Conservation (phyloP, 2,888 invertebrate species). For the Eupithecia inturbata region DNA sequence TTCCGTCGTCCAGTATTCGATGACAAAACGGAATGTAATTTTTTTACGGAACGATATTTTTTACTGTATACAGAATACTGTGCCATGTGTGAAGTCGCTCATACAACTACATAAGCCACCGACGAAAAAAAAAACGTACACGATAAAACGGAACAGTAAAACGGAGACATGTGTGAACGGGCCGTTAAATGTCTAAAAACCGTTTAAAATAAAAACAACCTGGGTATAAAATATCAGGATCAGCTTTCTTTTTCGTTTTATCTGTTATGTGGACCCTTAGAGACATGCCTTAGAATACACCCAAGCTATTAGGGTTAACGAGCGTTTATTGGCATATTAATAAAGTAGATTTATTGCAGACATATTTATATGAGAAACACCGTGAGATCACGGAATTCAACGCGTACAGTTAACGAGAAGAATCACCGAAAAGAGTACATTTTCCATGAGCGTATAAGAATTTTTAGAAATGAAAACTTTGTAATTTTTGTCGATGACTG, state of each 20-base stretch:
- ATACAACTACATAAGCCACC: too few relatives aligned
- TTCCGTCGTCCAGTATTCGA: too few relatives aligned
- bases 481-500: background rate
- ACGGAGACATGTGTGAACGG: too few relatives aligned
- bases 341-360: slow-evolving; percentile 9
- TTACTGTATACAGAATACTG: too few relatives aligned
- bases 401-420: background rate
- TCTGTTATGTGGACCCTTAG: background rate
- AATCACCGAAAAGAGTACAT: background rate
- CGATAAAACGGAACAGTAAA: too few relatives aligned
- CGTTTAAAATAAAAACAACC: background rate
- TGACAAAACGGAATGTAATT: too few relatives aligned
- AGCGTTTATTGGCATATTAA: background rate
- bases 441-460: background rate
- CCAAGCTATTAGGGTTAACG: background rate
- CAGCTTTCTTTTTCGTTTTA: background rate
- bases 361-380: slow-evolving; percentile 5
- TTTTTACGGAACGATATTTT: too few relatives aligned
- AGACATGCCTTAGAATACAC: background rate
- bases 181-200: too few relatives aligned
- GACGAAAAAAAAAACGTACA: too few relatives aligned
- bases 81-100: too few relatives aligned
- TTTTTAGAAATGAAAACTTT: background rate
- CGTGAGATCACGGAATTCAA: background rate
- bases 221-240: too few relatives aligned